Evolutionary conservation across 2,888 invertebrate genomes (phyloP).

Genomic region (Osmoderma eremita): DNA sequence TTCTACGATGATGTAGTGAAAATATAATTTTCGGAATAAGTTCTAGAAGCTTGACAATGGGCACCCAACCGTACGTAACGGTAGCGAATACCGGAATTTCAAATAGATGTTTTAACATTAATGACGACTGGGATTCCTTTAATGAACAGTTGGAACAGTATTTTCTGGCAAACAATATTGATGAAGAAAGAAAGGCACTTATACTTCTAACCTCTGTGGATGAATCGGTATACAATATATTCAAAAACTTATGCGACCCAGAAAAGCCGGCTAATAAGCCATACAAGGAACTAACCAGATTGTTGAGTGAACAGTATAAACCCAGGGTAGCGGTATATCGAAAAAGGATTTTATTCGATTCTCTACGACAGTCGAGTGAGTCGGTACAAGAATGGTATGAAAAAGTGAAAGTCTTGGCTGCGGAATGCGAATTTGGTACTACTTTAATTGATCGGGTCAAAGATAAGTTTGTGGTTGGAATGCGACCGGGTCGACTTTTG

Average conservation of each 20-base stretch:
- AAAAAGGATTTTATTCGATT: slow-evolving; percentile 23
- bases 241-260: slow-evolving; percentile 46
- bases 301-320: neutral
- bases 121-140: too few species aligned
- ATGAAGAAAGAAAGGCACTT: slow-evolving; percentile 43
- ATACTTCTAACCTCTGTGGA: slow-evolving; percentile 39
- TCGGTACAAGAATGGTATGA: neutral
- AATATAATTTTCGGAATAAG: too few species aligned
- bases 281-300: slow-evolving; percentile 10
- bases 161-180: slow-evolving; percentile 45
- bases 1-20: too few species aligned
- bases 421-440: neutral
- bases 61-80: too few species aligned
- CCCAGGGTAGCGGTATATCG: slow-evolving; percentile 3
- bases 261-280: slow-evolving; percentile 46
- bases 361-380: slow-evolving; percentile 12
- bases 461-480: too few species aligned
- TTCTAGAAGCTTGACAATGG: too few species aligned
- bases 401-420: neutral
- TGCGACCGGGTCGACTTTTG: too few species aligned
- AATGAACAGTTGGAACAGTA: slow-evolving; percentile 43
- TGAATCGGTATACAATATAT: slow-evolving; percentile 42
- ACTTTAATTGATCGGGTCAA: too few species aligned
- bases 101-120: too few species aligned
- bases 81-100: too few species aligned